Percentiles rank a stretch among this genome's conserved stretches.
phyloP scores from a whole-genome alignment of 1,140 invertebrate genomes.

The Campoletis sonorensis region DNA sequence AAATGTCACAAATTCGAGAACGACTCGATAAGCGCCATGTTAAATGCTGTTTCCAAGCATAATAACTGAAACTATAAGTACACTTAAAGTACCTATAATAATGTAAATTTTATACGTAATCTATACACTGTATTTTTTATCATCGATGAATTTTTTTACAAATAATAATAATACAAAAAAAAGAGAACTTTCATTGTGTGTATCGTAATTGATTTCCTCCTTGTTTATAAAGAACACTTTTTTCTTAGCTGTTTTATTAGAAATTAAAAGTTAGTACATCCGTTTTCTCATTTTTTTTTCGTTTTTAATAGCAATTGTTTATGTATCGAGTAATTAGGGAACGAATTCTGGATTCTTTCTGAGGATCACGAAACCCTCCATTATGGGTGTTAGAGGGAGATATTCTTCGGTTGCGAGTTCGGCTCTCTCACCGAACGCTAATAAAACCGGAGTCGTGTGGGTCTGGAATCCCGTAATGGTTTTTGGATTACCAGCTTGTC shows the following conservation, averaged over 20 bases:
- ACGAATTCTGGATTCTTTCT: constrained; percentile 91
- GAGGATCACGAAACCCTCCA: constrained; percentile 99
- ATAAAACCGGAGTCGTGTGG: constrained; percentile 97
- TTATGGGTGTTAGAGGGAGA: constrained; percentile 93
- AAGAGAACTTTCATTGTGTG: background rate
- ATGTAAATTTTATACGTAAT: constrained; percentile 44
- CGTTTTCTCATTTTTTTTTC: background rate
- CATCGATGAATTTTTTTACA: constrained; percentile 25
- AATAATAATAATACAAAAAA: constrained; percentile 5
- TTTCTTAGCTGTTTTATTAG: constrained; percentile 35
- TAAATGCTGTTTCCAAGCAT: background rate
- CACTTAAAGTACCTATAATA: constrained; percentile 20
- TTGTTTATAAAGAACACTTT: background rate
- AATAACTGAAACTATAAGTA: constrained; percentile 19
- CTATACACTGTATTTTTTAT: constrained; percentile 42
- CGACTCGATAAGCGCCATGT: constrained; percentile 20
- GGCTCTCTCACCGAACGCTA: constrained; percentile 97
- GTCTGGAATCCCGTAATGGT: constrained; percentile 99
- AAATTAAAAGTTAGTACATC: constrained; percentile 38
- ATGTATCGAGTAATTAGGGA: constrained; percentile 61
- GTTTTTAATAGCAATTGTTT: constrained; percentile 22
- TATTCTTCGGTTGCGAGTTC: constrained; percentile 99
- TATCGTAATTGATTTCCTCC: background rate
- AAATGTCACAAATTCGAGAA: background rate
- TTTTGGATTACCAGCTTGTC: constrained; percentile 99